A percentile compares a stretch with the other conserved stretches of the same genome.
These are phyloP conservation scores for Philhelius pedissequus DNA, from an alignment of 2,888 invertebrate genomes.

Conservation along the genomic window DNA sequence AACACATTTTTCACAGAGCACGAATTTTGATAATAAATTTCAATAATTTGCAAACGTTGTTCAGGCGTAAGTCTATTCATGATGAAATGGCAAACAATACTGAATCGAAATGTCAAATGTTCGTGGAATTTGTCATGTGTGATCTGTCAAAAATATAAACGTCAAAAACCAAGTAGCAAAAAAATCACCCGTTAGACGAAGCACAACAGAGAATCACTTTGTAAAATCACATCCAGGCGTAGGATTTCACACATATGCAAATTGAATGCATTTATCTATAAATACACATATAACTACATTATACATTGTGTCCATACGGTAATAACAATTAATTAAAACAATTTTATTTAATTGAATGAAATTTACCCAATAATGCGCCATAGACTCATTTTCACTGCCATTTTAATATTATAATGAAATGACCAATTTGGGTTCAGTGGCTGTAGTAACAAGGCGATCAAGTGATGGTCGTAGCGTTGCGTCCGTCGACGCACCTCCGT, in stretches of 20 bases:
- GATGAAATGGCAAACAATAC: too few species aligned
- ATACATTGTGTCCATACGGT: conserved; percentile 27
- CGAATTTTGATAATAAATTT: too few species aligned
- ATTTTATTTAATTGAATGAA: conserved; percentile 69
- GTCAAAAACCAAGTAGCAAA: too few species aligned
- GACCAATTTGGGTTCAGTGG: conserved; percentile 65
- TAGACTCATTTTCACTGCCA: conserved; percentile 65
- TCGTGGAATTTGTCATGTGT: too few species aligned
- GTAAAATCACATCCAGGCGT: conserved; percentile 48
- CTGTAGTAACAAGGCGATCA: conserved; percentile 33
- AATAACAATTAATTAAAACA: conserved; percentile 69
- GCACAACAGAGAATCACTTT: conserved; percentile 41
- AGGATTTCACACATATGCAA: background rate
- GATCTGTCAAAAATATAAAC: too few species aligned
- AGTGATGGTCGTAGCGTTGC: background rate
- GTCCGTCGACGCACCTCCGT: too few species aligned
- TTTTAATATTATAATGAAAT: conserved; percentile 61
- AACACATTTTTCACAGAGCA: too few species aligned
- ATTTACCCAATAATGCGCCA: conserved; percentile 65
- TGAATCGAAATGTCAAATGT: too few species aligned
- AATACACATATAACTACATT: background rate
- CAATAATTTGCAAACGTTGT: too few species aligned
- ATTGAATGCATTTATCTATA: background rate
- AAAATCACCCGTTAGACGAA: too few species aligned
- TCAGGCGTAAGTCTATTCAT: too few species aligned